Conservation (phyloP, 2,888 invertebrate species). For the Pachycephus smyrnensis region DNA sequence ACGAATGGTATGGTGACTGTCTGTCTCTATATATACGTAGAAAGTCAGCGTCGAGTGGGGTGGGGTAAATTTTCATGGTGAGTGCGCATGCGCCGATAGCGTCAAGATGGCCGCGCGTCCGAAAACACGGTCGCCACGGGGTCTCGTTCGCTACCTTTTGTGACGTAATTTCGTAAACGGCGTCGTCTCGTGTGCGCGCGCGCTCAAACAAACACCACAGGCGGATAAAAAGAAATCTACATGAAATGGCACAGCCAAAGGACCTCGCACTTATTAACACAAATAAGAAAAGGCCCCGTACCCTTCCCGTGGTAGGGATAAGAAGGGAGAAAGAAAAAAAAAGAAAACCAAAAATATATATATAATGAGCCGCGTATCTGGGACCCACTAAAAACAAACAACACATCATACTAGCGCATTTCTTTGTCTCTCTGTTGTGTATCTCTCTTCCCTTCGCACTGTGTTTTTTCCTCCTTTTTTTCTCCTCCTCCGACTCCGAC, state of each 20-base stretch:
- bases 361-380: background rate
- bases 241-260: slow-evolving; percentile 64
- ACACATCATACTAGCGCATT: background rate
- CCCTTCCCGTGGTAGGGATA: slow-evolving; percentile 19
- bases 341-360: slow-evolving; percentile 26
- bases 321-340: slow-evolving; percentile 29
- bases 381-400: background rate
- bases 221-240: slow-evolving; percentile 51
- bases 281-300: slow-evolving; percentile 11
- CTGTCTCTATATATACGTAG: background rate
- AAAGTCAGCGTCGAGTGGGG: background rate
- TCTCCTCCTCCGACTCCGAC: background rate
- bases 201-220: slow-evolving; percentile 16
- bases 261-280: slow-evolving; percentile 49
- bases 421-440: background rate
- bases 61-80: background rate
- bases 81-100: background rate
- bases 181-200: slow-evolving; percentile 28
- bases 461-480: background rate
- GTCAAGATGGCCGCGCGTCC: background rate
- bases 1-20: background rate
- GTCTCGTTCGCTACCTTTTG: slow-evolving; percentile 33
- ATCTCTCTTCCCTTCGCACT: background rate
- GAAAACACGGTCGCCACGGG: background rate
- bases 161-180: slow-evolving; percentile 16